Conservation (phyloP, 2,888 invertebrate species). For the Eilema sororculum region DNA sequence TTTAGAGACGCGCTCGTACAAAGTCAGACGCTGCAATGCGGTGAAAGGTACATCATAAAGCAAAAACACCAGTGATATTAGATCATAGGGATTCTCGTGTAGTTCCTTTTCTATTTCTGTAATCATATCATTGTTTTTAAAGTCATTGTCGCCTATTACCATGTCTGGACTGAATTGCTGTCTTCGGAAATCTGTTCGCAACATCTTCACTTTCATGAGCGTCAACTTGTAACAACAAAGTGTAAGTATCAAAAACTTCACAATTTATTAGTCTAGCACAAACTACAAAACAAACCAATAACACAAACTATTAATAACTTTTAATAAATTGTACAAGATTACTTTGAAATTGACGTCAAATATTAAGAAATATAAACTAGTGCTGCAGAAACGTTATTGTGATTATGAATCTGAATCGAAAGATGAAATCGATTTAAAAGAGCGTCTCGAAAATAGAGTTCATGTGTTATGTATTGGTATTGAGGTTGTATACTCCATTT, state of each 20-base stretch:
- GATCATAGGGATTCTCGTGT: slow-evolving; percentile 65
- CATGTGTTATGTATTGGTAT: too few species aligned
- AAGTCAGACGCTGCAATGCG: slow-evolving; percentile 72
- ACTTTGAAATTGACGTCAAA: slow-evolving; percentile 6
- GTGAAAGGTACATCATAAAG: slow-evolving; percentile 78
- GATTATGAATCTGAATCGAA: too few species aligned
- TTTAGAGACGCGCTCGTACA: slow-evolving; percentile 70
- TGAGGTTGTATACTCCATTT: too few species aligned
- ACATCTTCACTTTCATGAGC: slow-evolving; percentile 48
- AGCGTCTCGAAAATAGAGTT: too few species aligned
- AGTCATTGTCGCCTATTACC: slow-evolving; percentile 57
- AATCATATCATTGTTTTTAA: slow-evolving; percentile 67
- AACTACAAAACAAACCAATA: background rate
- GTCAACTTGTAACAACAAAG: background rate
- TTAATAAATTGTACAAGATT: background rate
- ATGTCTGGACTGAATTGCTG: slow-evolving; percentile 37
- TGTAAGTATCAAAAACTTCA: background rate
- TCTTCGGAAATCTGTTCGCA: slow-evolving; percentile 59
- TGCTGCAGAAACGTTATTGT: too few species aligned
- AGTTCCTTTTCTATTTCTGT: slow-evolving; percentile 75
- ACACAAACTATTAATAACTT: background rate
- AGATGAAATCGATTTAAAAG: too few species aligned
- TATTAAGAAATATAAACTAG: too few species aligned
- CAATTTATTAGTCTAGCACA: background rate
- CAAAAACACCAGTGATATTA: slow-evolving; percentile 78